Evolutionary conservation across 2,888 invertebrate species (phyloP), one percentile per base, ranked within the genome.

Genomic region (Dorcus parallelipipedus): DNA sequence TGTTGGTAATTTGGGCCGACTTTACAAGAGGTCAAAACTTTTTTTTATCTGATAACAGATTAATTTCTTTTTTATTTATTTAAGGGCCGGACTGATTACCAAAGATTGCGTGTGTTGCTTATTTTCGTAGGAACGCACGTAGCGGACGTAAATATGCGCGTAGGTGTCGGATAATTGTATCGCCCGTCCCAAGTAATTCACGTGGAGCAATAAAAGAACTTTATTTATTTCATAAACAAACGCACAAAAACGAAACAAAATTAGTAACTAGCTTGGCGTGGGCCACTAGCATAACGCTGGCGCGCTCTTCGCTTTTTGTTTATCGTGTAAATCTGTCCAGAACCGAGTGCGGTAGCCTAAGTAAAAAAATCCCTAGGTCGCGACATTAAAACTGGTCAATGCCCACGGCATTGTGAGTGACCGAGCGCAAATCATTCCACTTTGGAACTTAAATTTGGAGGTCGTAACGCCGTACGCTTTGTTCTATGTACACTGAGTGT

Each of bases 311-410:
- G 26, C 17, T 10, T 42, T 42, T 42, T 42, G 10, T 42, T 14
- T 42, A 7, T 14, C 10, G 17, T 10, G 8, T 3, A n/a, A 33
- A 33, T 33, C 26, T 33, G 26, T 33, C 26, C 26, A 7, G 26
- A 33, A 7, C 26, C 40, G 58, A 58, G 59, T 62, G 62, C 56
- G 17, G 7, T 42, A 42, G 17, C 10, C 42, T 5, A 7, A 10
- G 8, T 14, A 42, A 42, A 33, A 38, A 49, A 49, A 14, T 14
- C 38, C 33, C 49, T 33, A 33, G 23, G 47, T 26, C 52, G 52
- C 42, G 52, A 52, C 42, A 41, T 42, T 41, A 40, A 14, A 38
- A 38, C 40, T 52, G 52, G 52, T 52, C 52, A 52, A 40, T 42
- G 52, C 41, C 52, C 52, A 40, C 26, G 20, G 14, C 41, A 52